Base-by-base conservation (phyloP, 1,140 invertebrate genomes). In the Arion vulgaris region DNA sequence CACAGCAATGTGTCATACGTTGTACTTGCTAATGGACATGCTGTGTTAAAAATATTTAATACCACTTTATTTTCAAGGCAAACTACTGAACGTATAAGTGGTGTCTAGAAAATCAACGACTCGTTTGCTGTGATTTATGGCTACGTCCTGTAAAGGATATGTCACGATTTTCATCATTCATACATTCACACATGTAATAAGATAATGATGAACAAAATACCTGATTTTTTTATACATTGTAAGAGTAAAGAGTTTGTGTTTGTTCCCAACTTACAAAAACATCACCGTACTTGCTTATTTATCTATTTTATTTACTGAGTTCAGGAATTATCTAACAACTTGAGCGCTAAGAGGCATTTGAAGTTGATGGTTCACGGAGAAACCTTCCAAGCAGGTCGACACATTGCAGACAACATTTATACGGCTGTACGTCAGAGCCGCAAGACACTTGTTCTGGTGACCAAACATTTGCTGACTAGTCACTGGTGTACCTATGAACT, bases 341-440 rank as follows among this genome's bases (percentile, higher is more conserved):
- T 78, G 32, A 62, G 39, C 13, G 51, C n/a, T 23, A 36, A 76
- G 49, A 7, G 51, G 23, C 49, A 78, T 41, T 17, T 78, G 7
- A 36, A 34, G n/a, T 28, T 78, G 34, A 9, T 62, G 32, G 32
- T 78, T 17, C 76, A 78, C 53, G 76, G 76, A n/a, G 53, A 39
- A 36, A 39, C 9, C 15, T 78, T 78, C 34, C 51, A 62, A 17
- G 57, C 28, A 1, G 76, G 76, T 0, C 26, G 76, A 7, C 57
- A 78, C 19, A 78, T 78, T 9, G 28, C 76, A 26, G 76, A 78
- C 76, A 66, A 62, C 76, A 78, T 78, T n/a, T 68, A 78, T n/a
- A 66, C 26, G n/a, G 76, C 51, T 5, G 34, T 78, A 7, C 17
- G 34, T 15, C 0, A 62, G 53, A 39, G 32, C 32, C 76, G 76